phyloP scores from a whole-genome alignment of 92 coral and sea anemone genomes.

The Paramuricea clavata region DNA sequence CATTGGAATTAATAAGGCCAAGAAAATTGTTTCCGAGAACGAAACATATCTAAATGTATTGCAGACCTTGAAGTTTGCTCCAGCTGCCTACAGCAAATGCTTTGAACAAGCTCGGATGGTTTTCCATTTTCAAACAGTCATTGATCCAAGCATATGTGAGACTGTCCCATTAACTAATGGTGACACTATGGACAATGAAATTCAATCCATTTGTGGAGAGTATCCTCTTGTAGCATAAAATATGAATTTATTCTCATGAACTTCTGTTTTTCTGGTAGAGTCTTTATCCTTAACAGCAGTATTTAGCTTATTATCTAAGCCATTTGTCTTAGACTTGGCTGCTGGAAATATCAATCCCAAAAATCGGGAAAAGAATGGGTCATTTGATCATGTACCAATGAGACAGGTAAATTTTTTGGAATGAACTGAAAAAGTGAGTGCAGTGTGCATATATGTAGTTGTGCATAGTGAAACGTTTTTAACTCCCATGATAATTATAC shows the following conservation, averaged over 20 bases:
- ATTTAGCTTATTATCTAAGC: constrained; percentile 29
- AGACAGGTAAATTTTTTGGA: not conserved
- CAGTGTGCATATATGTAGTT: too few species aligned
- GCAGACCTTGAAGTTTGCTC: constrained; percentile 8
- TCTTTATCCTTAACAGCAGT: not conserved
- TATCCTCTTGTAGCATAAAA: not conserved
- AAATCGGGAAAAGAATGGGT: not conserved
- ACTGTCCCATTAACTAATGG: constrained; percentile 13
- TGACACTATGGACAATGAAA: not conserved
- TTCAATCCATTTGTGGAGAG: constrained; percentile 13
- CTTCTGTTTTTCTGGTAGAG: not conserved
- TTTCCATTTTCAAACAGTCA: not conserved
- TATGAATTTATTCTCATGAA: too few species aligned
- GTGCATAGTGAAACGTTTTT: too few species aligned
- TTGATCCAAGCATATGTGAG: not conserved
- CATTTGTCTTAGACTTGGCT: constrained; percentile 30
- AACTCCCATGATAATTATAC: too few species aligned
- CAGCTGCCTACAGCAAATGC: not conserved
- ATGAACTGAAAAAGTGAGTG: too few species aligned
- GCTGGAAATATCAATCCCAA: not conserved
- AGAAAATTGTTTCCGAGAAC: not conserved
- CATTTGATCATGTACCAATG: not conserved
- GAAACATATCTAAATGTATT: not conserved
- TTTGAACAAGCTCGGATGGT: not conserved
- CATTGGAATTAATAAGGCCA: constrained; percentile 42